Evolutionary conservation across 2,888 invertebrate species (phyloP).

Genomic region (Leptopterna dolabrata): DNA sequence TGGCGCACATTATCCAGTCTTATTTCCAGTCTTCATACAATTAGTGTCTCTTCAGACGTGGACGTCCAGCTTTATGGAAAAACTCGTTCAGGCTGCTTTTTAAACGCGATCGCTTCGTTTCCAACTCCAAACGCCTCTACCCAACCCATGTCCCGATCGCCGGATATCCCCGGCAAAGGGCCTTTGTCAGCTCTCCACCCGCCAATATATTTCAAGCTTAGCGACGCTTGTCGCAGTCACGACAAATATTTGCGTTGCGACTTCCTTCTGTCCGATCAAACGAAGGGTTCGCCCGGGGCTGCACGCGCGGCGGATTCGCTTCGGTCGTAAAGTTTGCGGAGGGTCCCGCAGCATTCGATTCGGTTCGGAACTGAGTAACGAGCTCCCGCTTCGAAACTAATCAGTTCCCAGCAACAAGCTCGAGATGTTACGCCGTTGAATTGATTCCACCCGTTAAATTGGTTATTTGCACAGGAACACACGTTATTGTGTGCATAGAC

Average conservation of each 20-base stretch:
- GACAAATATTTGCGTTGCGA: slow-evolving; percentile 28
- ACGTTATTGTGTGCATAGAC: neutral
- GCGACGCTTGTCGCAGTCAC: slow-evolving; percentile 18
- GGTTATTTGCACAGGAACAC: neutral
- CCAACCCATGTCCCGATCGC: too few relatives aligned
- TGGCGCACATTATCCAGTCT: too few relatives aligned
- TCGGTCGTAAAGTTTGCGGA: slow-evolving; percentile 18
- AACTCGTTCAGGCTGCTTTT: too few relatives aligned
- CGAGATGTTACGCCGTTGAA: neutral
- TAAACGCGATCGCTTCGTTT: too few relatives aligned
- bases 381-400: neutral
- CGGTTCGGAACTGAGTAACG: neutral
- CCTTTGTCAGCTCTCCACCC: neutral
- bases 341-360: slow-evolving; percentile 10
- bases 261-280: neutral
- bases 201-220: slow-evolving; percentile 9
- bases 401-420: slow-evolving; percentile 11
- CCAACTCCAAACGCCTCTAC: too few relatives aligned
- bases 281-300: neutral
- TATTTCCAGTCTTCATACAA: too few relatives aligned
- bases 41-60: too few relatives aligned
- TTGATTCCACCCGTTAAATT: neutral
- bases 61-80: too few relatives aligned
- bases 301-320: slow-evolving; percentile 20
- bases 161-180: neutral